Evolutionary conservation across 2,797 vertebrate species (phyloP).

Genomic region (Microctenopoma lineatum): DNA sequence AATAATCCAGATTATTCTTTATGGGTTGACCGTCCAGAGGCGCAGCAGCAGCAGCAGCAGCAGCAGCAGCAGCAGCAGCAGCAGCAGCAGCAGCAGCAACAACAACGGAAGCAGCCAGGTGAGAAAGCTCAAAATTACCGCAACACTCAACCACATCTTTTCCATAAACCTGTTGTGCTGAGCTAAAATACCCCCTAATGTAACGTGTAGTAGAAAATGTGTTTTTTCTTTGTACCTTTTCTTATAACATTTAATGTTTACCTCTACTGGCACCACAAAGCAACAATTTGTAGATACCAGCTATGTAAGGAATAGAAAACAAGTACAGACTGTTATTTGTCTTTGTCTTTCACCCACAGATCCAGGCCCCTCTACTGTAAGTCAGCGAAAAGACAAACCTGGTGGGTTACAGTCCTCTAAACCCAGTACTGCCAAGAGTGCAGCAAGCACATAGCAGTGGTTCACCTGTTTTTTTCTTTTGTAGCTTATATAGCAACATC

Average conservation of each 20-base stretch:
- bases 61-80: slow-evolving; percentile 76
- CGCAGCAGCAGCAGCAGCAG: slow-evolving; percentile 81
- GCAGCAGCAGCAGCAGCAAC: slow-evolving; percentile 73
- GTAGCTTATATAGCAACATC: too few relatives aligned
- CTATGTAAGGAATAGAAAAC: neutral
- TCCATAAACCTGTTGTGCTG: neutral
- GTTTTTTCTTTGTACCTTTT: neutral
- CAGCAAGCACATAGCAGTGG: slow-evolving; percentile 22
- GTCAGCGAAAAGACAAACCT: slow-evolving; percentile 32
- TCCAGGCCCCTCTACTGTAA: slow-evolving; percentile 37
- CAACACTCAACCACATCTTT: neutral
- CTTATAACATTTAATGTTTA: neutral
- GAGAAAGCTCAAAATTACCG: slow-evolving; percentile 5
- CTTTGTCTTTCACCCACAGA: slow-evolving; percentile 42
- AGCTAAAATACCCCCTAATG: neutral
- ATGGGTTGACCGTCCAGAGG: slow-evolving; percentile 88
- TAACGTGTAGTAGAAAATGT: neutral
- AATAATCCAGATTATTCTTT: slow-evolving; percentile 86
- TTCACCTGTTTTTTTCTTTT: neutral
- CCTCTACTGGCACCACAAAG: neutral
- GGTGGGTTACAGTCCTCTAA: slow-evolving; percentile 26
- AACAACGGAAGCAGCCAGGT: slow-evolving; percentile 77
- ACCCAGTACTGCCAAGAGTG: slow-evolving; percentile 13
- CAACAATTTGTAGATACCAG: too few relatives aligned
- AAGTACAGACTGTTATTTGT: neutral